phyloP scores from a whole-genome alignment of 37 sponge, comb jelly and placozoan species.

The Haliclona indistincta region DNA sequence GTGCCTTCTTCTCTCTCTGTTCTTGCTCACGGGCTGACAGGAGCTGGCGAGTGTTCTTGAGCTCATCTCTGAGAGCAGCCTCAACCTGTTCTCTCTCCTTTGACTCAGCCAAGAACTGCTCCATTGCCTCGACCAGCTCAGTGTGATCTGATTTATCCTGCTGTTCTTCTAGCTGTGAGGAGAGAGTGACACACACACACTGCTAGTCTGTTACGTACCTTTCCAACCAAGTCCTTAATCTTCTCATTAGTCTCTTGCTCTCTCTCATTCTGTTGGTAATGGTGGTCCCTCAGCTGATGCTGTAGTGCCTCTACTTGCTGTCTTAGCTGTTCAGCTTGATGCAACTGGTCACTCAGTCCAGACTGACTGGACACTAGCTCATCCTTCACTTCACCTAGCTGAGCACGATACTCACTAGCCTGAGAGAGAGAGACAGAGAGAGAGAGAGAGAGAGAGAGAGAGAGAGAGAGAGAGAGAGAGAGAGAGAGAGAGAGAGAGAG shows the following conservation, averaged over 20 bases:
- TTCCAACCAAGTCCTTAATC: background rate
- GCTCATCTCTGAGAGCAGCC: slow-evolving; percentile 3
- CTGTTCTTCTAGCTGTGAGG: slow-evolving; percentile 13
- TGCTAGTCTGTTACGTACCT: background rate
- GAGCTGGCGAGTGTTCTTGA: background rate
- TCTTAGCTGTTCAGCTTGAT: background rate
- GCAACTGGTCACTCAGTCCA: background rate
- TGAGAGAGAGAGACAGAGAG: too few species aligned
- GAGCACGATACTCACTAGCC: background rate
- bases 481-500: too few species aligned
- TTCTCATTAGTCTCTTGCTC: background rate
- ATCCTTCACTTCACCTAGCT: background rate
- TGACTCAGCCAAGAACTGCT: slow-evolving; percentile 10
- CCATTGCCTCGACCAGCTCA: slow-evolving; percentile 25
- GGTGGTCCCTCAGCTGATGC: background rate
- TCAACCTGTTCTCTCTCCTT: slow-evolving; percentile 15
- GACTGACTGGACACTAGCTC: background rate
- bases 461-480: too few species aligned
- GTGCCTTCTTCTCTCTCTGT: background rate
- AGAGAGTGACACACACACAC: background rate
- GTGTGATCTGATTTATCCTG: slow-evolving; percentile 8
- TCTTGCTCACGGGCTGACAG: background rate
- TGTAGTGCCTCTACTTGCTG: background rate
- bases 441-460: too few species aligned
- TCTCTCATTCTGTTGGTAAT: background rate